These are phyloP conservation scores for Acanthornis magna DNA, from an alignment of 2,797 vertebrate genomes.

Conservation along the genomic window DNA sequence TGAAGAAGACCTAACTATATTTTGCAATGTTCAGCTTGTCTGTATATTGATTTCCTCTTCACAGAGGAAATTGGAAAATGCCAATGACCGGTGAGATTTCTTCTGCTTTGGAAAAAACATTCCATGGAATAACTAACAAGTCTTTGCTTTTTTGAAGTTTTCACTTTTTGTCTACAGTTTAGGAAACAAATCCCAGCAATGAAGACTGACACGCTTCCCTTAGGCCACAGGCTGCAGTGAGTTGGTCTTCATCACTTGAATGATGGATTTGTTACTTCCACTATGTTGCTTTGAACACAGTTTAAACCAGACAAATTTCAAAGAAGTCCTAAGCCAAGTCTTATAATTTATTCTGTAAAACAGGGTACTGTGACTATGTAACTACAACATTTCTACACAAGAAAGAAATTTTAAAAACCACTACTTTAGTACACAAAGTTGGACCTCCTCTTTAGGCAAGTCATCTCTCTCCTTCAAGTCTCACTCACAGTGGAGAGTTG, in stretches of 20 bases:
- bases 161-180: neutral
- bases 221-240: neutral
- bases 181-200: neutral
- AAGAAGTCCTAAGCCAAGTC: neutral
- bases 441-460: neutral
- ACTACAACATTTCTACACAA: neutral
- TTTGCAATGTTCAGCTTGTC: neutral
- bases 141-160: neutral
- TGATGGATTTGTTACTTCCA: neutral
- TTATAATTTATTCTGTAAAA: neutral
- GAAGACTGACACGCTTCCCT: neutral
- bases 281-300: neutral
- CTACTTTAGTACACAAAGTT: too few species aligned
- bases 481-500: neutral
- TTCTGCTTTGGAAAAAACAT: neutral
- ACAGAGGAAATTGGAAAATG: neutral
- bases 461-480: neutral
- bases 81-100: neutral
- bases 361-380: neutral
- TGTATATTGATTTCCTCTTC: neutral
- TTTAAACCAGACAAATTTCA: neutral
- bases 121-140: neutral
- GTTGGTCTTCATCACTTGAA: neutral
- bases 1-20: neutral
- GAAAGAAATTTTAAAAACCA: fast-evolving